These are phyloP conservation scores for Xanthia togata DNA, from an alignment of 2,888 invertebrate species.

Conservation along the genomic window DNA sequence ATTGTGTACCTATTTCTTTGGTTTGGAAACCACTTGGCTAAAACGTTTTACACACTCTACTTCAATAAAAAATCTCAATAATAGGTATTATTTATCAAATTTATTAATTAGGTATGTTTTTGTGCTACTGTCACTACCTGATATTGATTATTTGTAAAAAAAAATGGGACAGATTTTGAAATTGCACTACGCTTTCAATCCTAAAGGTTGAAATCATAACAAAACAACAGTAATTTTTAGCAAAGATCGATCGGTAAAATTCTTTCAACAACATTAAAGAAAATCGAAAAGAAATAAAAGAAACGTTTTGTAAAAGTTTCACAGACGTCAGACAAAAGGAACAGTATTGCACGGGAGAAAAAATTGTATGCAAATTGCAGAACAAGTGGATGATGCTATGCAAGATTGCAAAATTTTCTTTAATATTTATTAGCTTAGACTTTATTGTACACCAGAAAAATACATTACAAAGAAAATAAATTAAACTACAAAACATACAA, in stretches of 20 bases:
- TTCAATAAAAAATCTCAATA: background rate
- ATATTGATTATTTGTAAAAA: background rate
- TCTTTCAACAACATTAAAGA: conserved; percentile 40
- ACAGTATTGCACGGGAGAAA: conserved; percentile 75
- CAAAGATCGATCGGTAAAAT: conserved; percentile 20
- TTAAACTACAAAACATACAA: too few species aligned
- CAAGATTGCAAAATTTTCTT: conserved; percentile 10
- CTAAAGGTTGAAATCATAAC: background rate
- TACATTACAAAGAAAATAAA: too few species aligned
- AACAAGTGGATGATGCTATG: conserved; percentile 68
- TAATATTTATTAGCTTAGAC: too few species aligned
- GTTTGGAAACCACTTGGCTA: background rate
- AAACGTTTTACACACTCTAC: background rate
- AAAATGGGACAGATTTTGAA: background rate
- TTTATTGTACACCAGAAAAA: too few species aligned
- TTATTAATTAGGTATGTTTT: background rate
- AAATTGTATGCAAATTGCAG: conserved; percentile 82
- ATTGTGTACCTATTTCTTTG: background rate
- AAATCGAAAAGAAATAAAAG: conserved; percentile 56
- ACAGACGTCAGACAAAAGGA: conserved; percentile 69
- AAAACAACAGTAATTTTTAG: background rate
- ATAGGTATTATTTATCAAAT: background rate
- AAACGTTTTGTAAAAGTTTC: conserved; percentile 65
- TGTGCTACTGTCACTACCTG: background rate
- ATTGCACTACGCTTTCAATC: background rate